Evolutionary conservation across 1,140 invertebrate genomes (phyloP).

Genomic region (Hycleus phaleratus): DNA sequence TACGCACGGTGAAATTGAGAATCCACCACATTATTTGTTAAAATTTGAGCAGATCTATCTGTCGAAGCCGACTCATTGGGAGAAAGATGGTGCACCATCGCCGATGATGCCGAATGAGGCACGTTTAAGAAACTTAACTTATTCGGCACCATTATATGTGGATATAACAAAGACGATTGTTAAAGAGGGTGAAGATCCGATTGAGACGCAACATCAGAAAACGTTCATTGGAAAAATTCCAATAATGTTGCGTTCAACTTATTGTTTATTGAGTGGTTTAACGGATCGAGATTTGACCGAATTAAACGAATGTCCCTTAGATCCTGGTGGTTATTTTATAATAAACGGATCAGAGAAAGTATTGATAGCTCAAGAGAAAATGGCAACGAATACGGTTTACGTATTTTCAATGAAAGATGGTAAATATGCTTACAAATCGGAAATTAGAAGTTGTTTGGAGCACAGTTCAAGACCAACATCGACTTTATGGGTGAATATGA

Average conservation of each 20-base stretch:
- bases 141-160: slow-evolving; percentile 96
- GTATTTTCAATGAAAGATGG: slow-evolving; percentile 98
- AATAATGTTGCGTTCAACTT: slow-evolving; percentile 96
- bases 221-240: slow-evolving; percentile 98
- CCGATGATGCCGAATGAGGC: slow-evolving; percentile 99
- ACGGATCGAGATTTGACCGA: slow-evolving; percentile 97
- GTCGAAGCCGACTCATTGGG: slow-evolving; percentile 99
- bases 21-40: slow-evolving; percentile 81
- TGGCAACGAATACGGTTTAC: slow-evolving; percentile 99
- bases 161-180: slow-evolving; percentile 96
- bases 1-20: slow-evolving; percentile 84
- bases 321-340: slow-evolving; percentile 96
- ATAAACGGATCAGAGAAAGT: slow-evolving; percentile 96
- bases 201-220: slow-evolving; percentile 93
- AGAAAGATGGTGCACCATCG: slow-evolving; percentile 96
- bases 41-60: slow-evolving; percentile 99
- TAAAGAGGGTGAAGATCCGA: slow-evolving; percentile 82
- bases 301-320: slow-evolving; percentile 96
- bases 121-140: slow-evolving; percentile 77
- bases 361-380: slow-evolving; percentile 97
- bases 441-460: slow-evolving; percentile 93
- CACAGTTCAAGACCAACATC: slow-evolving; percentile 90
- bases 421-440: slow-evolving; percentile 96
- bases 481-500: slow-evolving; percentile 98
- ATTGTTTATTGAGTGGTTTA: slow-evolving; percentile 87